Percentiles rank a stretch among this genome's conserved stretches.
Evolutionary conservation across 2,888 invertebrate genomes (phyloP).

Genomic region (Macrosoma leucophasiata): DNA sequence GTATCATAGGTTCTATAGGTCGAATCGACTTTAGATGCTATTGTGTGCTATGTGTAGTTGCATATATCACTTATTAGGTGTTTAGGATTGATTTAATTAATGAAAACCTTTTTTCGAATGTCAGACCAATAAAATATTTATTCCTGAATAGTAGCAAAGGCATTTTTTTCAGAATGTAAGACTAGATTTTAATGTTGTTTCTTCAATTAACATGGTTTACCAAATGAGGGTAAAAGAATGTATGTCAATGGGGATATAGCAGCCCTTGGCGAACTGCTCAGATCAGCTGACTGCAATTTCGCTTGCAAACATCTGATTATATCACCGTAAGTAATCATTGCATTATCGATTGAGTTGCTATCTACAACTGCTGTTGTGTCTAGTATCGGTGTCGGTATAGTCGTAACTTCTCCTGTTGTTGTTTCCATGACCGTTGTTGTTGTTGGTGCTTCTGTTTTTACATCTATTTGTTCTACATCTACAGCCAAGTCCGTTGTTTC

Average conservation of each 20-base stretch:
- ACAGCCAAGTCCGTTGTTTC: constrained; percentile 10
- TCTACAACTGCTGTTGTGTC: constrained; percentile 4
- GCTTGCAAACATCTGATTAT: constrained; percentile 53
- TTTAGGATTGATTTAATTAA: too few species aligned
- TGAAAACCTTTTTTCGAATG: too few species aligned
- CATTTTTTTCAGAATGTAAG: too few species aligned
- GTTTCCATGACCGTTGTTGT: too few species aligned
- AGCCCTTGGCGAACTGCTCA: constrained; percentile 24
- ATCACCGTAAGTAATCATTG: constrained; percentile 41
- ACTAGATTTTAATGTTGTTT: constrained; percentile 13
- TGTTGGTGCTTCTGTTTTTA: constrained; percentile 14
- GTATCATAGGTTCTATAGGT: too few species aligned
- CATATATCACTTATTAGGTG: too few species aligned
- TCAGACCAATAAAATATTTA: too few species aligned
- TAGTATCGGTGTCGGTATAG: constrained; percentile 7
- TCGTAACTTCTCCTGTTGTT: constrained; percentile 12
- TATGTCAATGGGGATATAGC: constrained; percentile 51
- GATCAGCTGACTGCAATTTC: constrained; percentile 32
- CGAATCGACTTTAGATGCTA: too few species aligned
- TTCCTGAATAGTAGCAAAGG: too few species aligned
- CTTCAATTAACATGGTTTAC: constrained; percentile 28
- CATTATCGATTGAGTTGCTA: constrained; percentile 19
- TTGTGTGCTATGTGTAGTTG: too few species aligned
- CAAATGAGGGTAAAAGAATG: constrained; percentile 47
- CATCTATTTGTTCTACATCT: constrained; percentile 14